phyloP scores from a whole-genome alignment of 2,113 vertebrate species.

The Excalfactoria chinensis region DNA sequence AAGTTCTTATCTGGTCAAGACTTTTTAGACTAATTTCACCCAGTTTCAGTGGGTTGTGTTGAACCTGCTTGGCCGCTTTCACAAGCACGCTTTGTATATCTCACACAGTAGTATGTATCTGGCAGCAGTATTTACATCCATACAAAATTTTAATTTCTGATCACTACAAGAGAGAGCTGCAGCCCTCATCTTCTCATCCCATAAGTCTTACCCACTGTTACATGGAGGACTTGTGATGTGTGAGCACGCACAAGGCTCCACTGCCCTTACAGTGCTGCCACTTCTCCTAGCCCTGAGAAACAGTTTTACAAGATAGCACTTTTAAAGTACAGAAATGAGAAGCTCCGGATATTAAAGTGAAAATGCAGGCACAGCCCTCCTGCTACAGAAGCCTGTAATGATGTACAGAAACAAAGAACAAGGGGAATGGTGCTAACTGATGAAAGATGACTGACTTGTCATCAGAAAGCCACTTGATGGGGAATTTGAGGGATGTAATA shows the following conservation, averaged over 20 bases:
- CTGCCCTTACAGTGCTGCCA: not conserved
- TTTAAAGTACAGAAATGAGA: accelerated
- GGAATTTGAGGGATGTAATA: not conserved
- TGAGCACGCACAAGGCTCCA: not conserved
- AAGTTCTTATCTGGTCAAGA: not conserved
- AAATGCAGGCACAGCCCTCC: not conserved
- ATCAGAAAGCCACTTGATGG: not conserved
- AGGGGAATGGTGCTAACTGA: not conserved
- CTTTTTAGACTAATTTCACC: not conserved
- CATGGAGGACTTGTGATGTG: not conserved
- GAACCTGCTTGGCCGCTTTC: not conserved
- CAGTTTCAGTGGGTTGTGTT: not conserved
- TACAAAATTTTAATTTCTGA: not conserved
- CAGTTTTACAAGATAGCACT: not conserved
- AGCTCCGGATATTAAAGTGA: not conserved
- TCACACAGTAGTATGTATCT: not conserved
- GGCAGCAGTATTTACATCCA: not conserved
- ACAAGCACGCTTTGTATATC: not conserved
- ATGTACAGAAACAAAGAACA: not conserved
- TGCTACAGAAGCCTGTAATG: not conserved
- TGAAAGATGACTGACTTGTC: not conserved
- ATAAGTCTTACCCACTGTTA: not conserved
- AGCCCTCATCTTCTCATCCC: not conserved
- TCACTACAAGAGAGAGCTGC: not conserved
- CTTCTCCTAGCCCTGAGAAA: not conserved